Evolutionary conservation across 2,113 vertebrate genomes (phyloP).

Genomic region (Ranitomeya imitator): DNA sequence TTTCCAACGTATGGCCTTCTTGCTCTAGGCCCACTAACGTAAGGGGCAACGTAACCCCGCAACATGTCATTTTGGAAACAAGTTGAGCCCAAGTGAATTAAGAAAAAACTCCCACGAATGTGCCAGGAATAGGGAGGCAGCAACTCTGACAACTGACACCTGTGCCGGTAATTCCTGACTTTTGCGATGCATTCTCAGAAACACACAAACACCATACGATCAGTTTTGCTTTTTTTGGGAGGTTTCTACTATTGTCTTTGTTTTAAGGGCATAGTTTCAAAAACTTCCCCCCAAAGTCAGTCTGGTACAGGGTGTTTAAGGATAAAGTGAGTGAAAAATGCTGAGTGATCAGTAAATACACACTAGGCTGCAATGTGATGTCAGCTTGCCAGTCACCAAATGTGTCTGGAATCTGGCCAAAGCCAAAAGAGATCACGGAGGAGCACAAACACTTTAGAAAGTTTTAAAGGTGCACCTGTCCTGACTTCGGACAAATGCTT

Average conservation of each 20-base stretch:
- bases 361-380: background rate
- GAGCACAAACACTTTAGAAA: background rate
- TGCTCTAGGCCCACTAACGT: no score
- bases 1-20: no score
- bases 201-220: no score
- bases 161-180: no score
- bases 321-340: constrained; percentile 16
- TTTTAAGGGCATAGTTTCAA: background rate
- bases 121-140: no score
- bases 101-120: no score
- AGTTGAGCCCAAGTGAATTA: no score
- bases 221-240: background rate
- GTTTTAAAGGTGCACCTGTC: background rate
- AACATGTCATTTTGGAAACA: no score
- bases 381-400: background rate
- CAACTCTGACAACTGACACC: no score
- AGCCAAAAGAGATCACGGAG: background rate
- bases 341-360: background rate
- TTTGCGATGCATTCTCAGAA: no score
- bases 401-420: background rate
- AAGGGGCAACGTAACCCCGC: no score
- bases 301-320: constrained; percentile 10
- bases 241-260: background rate
- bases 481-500: no score
- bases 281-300: background rate